Percentiles rank a stretch among this genome's conserved stretches.
These are phyloP conservation scores for Achlya flavicornis DNA, from an alignment of 2,888 invertebrate genomes.

Conservation along the genomic window DNA sequence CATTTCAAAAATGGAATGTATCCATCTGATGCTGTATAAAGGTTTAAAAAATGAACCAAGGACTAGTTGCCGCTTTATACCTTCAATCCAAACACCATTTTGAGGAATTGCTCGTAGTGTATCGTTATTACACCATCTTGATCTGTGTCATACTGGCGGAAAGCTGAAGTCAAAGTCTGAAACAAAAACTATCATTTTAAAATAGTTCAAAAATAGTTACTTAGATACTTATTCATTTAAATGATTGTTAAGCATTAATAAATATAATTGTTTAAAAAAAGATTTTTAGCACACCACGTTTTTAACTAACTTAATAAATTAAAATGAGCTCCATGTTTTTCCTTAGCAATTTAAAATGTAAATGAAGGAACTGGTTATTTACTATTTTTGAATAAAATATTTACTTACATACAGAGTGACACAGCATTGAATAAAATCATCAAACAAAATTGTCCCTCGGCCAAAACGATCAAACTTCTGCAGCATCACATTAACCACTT, in stretches of 20 bases:
- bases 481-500: slow-evolving; percentile 90
- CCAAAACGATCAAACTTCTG: slow-evolving; percentile 97
- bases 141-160: slow-evolving; percentile 94
- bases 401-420: slow-evolving; percentile 94
- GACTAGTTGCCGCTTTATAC: slow-evolving; percentile 68
- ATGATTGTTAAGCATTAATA: too few relatives aligned
- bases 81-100: slow-evolving; percentile 93
- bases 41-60: not conserved
- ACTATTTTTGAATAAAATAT: not conserved
- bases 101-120: slow-evolving; percentile 97
- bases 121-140: slow-evolving; percentile 97
- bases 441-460: slow-evolving; percentile 95
- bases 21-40: not conserved
- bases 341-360: too few relatives aligned
- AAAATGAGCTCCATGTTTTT: too few relatives aligned
- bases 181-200: slow-evolving; percentile 49
- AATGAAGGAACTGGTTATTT: too few relatives aligned
- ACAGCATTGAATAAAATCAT: slow-evolving; percentile 99
- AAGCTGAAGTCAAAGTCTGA: slow-evolving; percentile 94
- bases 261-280: too few relatives aligned
- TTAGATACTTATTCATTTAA: too few relatives aligned
- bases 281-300: too few relatives aligned
- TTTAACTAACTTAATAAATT: too few relatives aligned
- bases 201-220: not conserved
- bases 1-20: slow-evolving; percentile 1